Percentiles rank a stretch among this genome's conserved stretches.
phyloP scores from a whole-genome alignment of 2,888 invertebrate species.

The Romanomermis culicivorax region DNA sequence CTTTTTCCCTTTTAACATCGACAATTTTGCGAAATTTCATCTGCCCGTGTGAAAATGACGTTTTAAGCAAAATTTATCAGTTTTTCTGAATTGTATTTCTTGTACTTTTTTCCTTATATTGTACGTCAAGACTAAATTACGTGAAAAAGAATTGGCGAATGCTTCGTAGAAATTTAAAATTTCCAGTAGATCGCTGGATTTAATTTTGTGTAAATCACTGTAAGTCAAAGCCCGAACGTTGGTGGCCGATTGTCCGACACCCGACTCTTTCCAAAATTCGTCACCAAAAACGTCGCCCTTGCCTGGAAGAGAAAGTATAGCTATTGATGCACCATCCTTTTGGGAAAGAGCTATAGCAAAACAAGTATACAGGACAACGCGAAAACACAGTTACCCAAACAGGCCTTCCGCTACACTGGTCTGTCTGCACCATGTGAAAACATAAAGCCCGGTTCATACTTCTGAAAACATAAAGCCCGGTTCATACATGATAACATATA shows the following conservation, averaged over 20 bases:
- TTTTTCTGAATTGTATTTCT: neutral
- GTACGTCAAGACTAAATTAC: constrained; percentile 92
- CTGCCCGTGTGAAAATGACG: constrained; percentile 31
- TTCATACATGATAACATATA: too few relatives aligned
- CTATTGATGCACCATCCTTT: neutral
- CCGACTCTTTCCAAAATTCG: constrained; percentile 83
- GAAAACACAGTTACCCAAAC: too few relatives aligned
- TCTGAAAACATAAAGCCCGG: too few relatives aligned
- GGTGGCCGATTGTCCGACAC: constrained; percentile 90
- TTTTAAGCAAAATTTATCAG: too few relatives aligned
- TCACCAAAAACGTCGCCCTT: constrained; percentile 99
- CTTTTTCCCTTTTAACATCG: constrained; percentile 89
- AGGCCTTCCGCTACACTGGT: too few relatives aligned
- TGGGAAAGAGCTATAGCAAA: too few relatives aligned
- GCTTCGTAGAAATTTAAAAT: constrained; percentile 91
- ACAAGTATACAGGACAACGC: too few relatives aligned
- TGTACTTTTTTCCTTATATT: constrained; percentile 84
- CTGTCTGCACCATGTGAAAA: too few relatives aligned
- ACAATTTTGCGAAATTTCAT: constrained; percentile 65
- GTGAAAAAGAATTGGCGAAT: constrained; percentile 93
- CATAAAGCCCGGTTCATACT: too few relatives aligned
- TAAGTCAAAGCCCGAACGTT: constrained; percentile 97
- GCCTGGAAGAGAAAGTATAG: constrained; percentile 38
- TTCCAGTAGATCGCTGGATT: constrained; percentile 33
- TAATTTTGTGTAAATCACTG: constrained; percentile 97